Conservation (phyloP, 2,888 invertebrate species). For the Acleris literana region DNA sequence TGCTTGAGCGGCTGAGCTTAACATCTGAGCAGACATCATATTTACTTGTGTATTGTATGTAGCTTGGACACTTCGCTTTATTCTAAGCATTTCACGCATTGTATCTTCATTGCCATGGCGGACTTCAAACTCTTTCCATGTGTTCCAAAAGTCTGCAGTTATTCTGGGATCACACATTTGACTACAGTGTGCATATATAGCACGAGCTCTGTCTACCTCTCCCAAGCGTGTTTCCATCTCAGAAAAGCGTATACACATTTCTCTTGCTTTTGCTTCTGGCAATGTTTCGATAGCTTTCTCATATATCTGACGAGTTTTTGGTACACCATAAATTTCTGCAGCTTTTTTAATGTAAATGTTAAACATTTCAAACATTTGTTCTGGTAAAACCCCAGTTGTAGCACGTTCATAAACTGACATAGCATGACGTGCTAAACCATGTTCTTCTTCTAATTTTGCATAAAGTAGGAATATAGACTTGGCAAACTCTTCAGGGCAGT, state of each 20-base stretch:
- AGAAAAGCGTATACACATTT: slow-evolving; percentile 98
- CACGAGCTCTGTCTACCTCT: slow-evolving; percentile 98
- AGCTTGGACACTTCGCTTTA: slow-evolving; percentile 98
- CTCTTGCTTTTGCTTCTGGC: slow-evolving; percentile 94
- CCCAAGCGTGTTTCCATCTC: slow-evolving; percentile 99
- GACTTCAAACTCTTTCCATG: slow-evolving; percentile 99
- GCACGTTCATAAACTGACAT: slow-evolving; percentile 99
- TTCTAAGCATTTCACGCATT: slow-evolving; percentile 98
- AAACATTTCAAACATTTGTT: slow-evolving; percentile 98
- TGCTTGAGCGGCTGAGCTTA: slow-evolving; percentile 88
- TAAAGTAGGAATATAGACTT: slow-evolving; percentile 97
- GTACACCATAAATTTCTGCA: slow-evolving; percentile 98
- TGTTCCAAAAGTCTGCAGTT: slow-evolving; percentile 97
- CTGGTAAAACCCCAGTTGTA: slow-evolving; percentile 94
- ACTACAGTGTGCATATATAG: slow-evolving; percentile 98
- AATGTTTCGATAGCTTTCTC: slow-evolving; percentile 98
- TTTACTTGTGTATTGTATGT: slow-evolving; percentile 99
- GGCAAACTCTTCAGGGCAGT: slow-evolving; percentile 97
- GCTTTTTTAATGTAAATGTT: slow-evolving; percentile 99
- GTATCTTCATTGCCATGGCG: slow-evolving; percentile 99
- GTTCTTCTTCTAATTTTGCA: slow-evolving; percentile 99
- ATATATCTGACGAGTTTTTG: slow-evolving; percentile 98
- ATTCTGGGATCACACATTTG: slow-evolving; percentile 99
- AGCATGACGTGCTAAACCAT: slow-evolving; percentile 98
- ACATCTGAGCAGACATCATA: slow-evolving; percentile 99